Base-by-base conservation (phyloP, 2,113 vertebrate genomes). In the Diphyllodes magnificus region DNA sequence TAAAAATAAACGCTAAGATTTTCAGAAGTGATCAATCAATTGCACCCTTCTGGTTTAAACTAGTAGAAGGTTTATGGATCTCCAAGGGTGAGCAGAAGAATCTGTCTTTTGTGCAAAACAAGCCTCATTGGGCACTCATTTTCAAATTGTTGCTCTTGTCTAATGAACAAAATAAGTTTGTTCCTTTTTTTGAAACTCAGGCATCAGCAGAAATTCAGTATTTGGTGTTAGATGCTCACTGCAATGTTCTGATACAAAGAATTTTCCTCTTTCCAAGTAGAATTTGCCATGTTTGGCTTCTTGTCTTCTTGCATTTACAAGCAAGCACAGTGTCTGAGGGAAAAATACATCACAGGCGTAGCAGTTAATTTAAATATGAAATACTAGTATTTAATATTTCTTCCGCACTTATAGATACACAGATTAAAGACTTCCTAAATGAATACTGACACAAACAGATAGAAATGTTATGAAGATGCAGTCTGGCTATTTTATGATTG, bases 371-470 rank as follows among this genome's bases (percentile, higher is more conserved):
- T 53, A 69, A 82, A 87, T 73, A 77, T 16, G 31, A 35, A 92
- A 91, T 61, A 72, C 13, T 27, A 25, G 15, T 39, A 24, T 90
- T 90, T 53, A 10, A 13, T 68, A 30, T 30, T 51, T 61, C 22
- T 85, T 64, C 40, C 66, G 53, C 40, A 47, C 33, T 28, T 51
- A 51, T 21, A 86, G 47, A 70, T 75, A 24, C 18, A 45, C 21
- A 93, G 54, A 90, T 90, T 66, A 95, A 95, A 94, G 47, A 54
- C 47, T 87, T 88, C 28, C 35, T 53, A 56, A 93, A 68, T 63
- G 15, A 79, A 69, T 44, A 81, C 76, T 88, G 80, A 86, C 59
- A 76, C 39, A 87, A 76, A 66, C 70, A 39, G 49, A 39, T 76
- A 75, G 40, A 87, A 94, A 57, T n/a, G 5, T 57, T 91, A 33